Evolutionary conservation across 2,113 vertebrate species (phyloP), one percentile per base, ranked within the genome.

Genomic region (Lasiurus borealis): DNA sequence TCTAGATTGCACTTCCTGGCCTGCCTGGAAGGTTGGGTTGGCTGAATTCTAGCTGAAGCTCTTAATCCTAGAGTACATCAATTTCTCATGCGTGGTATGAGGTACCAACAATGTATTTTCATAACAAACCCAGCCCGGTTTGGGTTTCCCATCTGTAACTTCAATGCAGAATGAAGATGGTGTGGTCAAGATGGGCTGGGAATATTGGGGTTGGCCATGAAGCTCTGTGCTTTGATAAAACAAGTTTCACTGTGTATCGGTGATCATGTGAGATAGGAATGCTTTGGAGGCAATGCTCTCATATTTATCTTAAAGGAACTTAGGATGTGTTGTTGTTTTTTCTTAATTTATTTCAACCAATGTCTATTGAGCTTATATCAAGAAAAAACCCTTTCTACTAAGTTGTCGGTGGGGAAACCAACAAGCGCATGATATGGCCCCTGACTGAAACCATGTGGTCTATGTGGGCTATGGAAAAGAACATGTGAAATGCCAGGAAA

Each of bases 361-460:
- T 69, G 27, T 5, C 27, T 64, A 21, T 36, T 78, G 27, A 93
- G n/a, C 23, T 72, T 50, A 3, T 68, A 87, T 88, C 19, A 68
- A 75, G 64, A 50, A 29, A 12, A 69, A 90, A 59, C 23, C 1
- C 15, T 6, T 34, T 88, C 34, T 50, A 73, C 36, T 83, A 71
- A 93, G 8, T 57, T 71, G 29, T 76, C 82, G 27, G 16, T 46
- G 36, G 48, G 19, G n/a, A 69, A 57, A 40, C 57, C 82, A 94
- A 59, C 1, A 69, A 66, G 31, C 44, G 23, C 34, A 36, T 88
- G 50, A 69, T 69, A 68, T 6, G 40, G 50, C 59, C 73, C n/a
- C 31, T 93, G 93, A 95, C 95, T 95, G 34, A 96, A 84, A 91
- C 71, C 57, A 95, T 93, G 96, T 93, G 34, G 52, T 91, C 83